These are phyloP conservation scores for Phalacrocorax aristotelis DNA, from an alignment of 2,113 vertebrate genomes.

Conservation along the genomic window DNA sequence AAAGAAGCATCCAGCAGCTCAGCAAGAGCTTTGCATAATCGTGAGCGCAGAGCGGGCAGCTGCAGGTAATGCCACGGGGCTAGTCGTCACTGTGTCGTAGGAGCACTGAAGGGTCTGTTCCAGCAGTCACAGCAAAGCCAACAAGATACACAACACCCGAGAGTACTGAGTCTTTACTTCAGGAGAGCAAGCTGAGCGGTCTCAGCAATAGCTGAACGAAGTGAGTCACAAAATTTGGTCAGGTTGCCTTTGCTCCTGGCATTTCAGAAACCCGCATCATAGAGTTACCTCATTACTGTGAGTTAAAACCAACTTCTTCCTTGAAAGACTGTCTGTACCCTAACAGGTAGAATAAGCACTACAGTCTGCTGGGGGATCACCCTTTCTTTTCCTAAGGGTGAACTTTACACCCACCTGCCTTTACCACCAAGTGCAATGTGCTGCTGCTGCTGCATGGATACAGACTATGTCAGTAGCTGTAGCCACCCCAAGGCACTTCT, in stretches of 20 bases:
- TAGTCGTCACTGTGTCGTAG: background rate
- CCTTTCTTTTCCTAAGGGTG: background rate
- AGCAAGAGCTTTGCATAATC: background rate
- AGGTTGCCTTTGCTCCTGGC: background rate
- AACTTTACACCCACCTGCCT: background rate
- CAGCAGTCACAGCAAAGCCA: background rate
- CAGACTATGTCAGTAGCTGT: background rate
- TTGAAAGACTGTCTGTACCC: background rate
- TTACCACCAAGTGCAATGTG: fast-evolving
- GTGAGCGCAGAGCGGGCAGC: background rate
- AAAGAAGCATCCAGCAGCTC: background rate
- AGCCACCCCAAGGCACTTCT: background rate
- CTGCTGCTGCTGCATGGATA: too few species aligned
- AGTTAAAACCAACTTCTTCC: background rate
- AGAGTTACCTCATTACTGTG: background rate
- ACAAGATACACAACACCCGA: fast-evolving
- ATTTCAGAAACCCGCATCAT: background rate
- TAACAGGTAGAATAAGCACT: background rate
- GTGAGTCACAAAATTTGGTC: background rate
- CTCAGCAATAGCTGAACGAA: background rate
- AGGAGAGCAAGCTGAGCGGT: background rate
- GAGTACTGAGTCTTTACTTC: background rate
- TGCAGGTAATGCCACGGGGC: background rate
- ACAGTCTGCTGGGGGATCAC: background rate
- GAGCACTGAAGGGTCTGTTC: background rate